These are phyloP conservation scores for Brachionus manjavacas DNA, from an alignment of 1,140 invertebrate species.

Conservation along the genomic window DNA sequence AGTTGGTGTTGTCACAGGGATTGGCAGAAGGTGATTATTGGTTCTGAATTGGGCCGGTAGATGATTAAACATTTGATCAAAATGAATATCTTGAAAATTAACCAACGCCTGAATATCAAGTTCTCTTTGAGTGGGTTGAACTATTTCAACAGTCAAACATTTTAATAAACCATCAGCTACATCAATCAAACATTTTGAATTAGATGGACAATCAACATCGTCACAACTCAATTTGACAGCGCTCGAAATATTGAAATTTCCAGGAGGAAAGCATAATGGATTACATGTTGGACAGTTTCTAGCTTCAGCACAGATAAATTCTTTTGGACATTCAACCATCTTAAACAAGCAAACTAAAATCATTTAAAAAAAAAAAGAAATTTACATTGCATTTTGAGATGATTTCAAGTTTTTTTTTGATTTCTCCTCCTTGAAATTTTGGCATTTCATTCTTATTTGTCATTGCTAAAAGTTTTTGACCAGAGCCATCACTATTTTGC, in stretches of 20 bases:
- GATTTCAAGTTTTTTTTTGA: not conserved
- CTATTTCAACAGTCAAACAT: not conserved
- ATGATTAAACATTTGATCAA: not conserved
- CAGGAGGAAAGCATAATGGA: conserved; percentile 3
- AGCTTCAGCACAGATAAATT: conserved; percentile 1
- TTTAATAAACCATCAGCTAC: not conserved
- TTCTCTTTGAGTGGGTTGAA: not conserved
- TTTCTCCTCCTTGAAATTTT: not conserved
- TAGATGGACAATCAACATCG: not conserved
- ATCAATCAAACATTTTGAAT: not conserved
- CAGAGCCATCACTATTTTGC: not conserved
- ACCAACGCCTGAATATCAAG: conserved; percentile 1
- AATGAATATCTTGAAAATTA: not conserved
- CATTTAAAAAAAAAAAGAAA: not conserved
- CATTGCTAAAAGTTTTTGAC: not conserved
- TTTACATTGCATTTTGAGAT: not conserved
- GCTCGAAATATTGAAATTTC: not conserved
- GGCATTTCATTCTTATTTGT: not conserved
- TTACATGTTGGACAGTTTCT: conserved; percentile 15
- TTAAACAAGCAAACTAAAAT: not conserved
- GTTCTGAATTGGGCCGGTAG: not conserved
- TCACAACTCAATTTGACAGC: not conserved
- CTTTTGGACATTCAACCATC: not conserved
- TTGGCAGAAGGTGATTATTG: not conserved
- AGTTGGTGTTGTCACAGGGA: not conserved